Evolutionary conservation across 2,113 vertebrate genomes (phyloP).

Genomic region (Sylvietta virens): DNA sequence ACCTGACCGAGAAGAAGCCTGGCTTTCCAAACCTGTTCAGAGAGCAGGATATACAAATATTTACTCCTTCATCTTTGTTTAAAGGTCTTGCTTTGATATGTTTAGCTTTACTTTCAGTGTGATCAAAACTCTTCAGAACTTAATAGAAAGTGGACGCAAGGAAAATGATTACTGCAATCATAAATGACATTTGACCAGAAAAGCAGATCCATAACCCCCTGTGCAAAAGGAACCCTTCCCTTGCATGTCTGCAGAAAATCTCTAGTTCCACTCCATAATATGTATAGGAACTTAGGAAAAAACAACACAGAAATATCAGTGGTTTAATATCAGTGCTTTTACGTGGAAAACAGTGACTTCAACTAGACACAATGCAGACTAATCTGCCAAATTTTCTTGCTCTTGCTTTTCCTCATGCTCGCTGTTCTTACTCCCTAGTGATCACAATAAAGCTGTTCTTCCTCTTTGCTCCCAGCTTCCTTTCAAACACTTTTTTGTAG

Average conservation of each 20-base stretch:
- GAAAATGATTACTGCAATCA: neutral
- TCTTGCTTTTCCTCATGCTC: neutral
- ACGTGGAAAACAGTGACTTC: neutral
- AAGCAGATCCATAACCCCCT: neutral
- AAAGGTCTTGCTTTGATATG: neutral
- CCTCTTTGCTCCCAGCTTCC: neutral
- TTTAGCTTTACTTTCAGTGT: neutral
- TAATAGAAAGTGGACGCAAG: neutral
- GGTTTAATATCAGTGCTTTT: neutral
- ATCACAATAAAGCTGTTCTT: neutral
- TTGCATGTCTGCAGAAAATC: neutral
- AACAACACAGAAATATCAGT: neutral
- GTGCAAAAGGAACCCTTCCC: neutral
- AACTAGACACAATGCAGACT: neutral
- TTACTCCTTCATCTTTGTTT: neutral
- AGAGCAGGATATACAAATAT: conserved; percentile 15
- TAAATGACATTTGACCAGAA: neutral
- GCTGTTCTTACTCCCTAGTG: neutral
- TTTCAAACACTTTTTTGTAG: neutral
- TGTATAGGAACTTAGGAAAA: neutral
- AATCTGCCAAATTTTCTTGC: neutral
- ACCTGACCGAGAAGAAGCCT: neutral
- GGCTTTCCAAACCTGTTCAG: neutral
- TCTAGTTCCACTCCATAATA: neutral
- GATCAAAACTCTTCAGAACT: neutral